Evolutionary conservation across 2,888 invertebrate genomes (phyloP), one percentile per base, ranked within the genome.

Genomic region (Lomographa bimaculata): DNA sequence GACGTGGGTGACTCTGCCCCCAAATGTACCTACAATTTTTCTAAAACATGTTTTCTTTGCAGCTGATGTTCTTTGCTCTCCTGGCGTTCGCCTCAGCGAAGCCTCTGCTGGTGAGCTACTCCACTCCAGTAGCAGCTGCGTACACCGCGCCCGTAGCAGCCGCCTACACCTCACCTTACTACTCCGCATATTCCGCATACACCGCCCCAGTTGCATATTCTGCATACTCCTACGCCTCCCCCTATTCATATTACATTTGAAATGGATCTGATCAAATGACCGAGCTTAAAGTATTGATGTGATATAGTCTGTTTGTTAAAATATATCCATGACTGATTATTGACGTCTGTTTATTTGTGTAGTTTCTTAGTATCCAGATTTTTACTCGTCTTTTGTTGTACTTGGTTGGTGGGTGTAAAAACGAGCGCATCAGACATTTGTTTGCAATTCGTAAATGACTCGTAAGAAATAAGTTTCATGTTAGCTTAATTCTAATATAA

Each of bases 11-110:
- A n/a, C n/a, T n/a, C n/a, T n/a, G n/a, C n/a, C n/a, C n/a, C n/a
- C n/a, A n/a, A n/a, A n/a, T n/a, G n/a, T n/a, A n/a, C n/a, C n/a
- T n/a, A n/a, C n/a, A n/a, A n/a, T n/a, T n/a, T n/a, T n/a, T n/a
- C n/a, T n/a, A n/a, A n/a, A n/a, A n/a, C n/a, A n/a, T n/a, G n/a
- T 34, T 49, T 44, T 59, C 52, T 66, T 38, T 42, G 1, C 71
- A 91, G 91, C 50, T 91, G 69, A 77, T 91, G 52, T 79, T 91
- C 75, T 77, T 84, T 50, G 89, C 90, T 64, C 71, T 91, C 57
- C 69, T 92, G 83, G 91, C 91, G 34, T 65, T 71, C 59, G 69
- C 65, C 16, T 32, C 60, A 20, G 69, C 71, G 50, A 71, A 69
- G 60, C 71, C 71, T 1, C 25, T 70, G 34, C 55, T 71, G 21